Conservation (phyloP, 1,140 invertebrate genomes). For the Stenopsyche tienmushanensis region DNA sequence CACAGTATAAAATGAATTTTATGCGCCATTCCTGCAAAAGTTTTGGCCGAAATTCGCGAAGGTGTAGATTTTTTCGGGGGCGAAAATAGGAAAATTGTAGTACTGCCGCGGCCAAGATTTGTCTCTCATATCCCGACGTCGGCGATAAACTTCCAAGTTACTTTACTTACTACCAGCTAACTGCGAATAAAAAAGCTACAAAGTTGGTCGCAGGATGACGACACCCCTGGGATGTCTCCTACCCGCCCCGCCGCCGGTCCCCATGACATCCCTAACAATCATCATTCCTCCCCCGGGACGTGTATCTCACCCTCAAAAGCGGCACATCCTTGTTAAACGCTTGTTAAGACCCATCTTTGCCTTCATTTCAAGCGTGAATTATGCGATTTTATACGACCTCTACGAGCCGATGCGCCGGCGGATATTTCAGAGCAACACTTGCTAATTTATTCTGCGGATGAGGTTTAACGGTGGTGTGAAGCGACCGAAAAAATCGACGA, state of each 20-base stretch:
- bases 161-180: constrained; percentile 26
- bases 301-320: not conserved
- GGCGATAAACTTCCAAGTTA: constrained; percentile 15
- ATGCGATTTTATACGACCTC: constrained; percentile 3
- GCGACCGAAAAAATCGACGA: too few relatives aligned
- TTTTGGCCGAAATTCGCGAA: too few relatives aligned
- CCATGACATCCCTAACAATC: constrained; percentile 2
- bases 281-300: not conserved
- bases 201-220: constrained; percentile 24
- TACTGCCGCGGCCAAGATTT: not conserved
- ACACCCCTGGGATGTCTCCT: constrained; percentile 28
- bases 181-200: constrained; percentile 33
- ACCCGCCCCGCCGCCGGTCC: constrained; percentile 18
- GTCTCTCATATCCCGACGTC: not conserved
- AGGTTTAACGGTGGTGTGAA: too few relatives aligned
- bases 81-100: too few relatives aligned
- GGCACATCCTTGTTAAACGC: constrained; percentile 17
- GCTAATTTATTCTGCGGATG: too few relatives aligned
- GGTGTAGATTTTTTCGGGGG: too few relatives aligned
- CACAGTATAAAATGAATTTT: too few relatives aligned
- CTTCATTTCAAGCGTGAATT: constrained; percentile 1
- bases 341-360: constrained; percentile 5
- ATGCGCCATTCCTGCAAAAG: too few relatives aligned
- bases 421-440: too few relatives aligned
- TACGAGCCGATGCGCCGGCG: too few relatives aligned